A percentile compares a stretch with the other conserved stretches of the same genome.
Evolutionary conservation across 2,797 vertebrate genomes (phyloP).

Genomic region (Pseudochirops cupreus): DNA sequence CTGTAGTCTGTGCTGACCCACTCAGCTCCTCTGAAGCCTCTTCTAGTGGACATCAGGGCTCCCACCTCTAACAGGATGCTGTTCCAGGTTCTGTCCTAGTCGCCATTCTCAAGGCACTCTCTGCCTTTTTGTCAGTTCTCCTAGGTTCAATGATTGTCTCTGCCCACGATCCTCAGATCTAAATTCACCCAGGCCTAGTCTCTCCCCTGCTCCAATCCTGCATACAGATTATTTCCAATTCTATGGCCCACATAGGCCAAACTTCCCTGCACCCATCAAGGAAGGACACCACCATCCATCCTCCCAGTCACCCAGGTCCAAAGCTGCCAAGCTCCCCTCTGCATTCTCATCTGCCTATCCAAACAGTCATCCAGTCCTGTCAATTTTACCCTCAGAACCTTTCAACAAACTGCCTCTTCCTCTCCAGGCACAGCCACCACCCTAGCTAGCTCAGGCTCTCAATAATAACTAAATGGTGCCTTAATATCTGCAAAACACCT

Average conservation of each 20-base stretch:
- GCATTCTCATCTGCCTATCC: background rate
- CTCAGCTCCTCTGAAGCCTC: background rate
- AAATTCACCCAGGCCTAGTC: background rate
- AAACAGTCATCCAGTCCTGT: background rate
- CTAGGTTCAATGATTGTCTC: background rate
- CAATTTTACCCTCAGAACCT: background rate
- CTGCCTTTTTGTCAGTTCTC: background rate
- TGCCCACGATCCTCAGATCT: background rate
- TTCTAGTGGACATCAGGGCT: background rate
- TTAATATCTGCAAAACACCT: background rate
- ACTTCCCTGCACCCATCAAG: background rate
- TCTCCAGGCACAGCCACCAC: background rate
- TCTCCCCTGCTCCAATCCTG: background rate
- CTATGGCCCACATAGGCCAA: background rate
- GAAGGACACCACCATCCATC: background rate
- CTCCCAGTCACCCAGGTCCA: background rate
- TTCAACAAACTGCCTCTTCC: background rate
- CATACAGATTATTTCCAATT: background rate
- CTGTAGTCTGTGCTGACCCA: no score
- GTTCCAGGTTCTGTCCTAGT: background rate
- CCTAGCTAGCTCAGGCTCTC: no score
- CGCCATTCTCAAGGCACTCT: background rate
- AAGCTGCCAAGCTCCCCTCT: background rate
- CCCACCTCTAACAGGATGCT: background rate
- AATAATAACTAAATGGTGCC: background rate